Percentiles rank a stretch among this genome's conserved stretches.
Conservation (phyloP, 92 coral and sea anemone species). For the Heliopora coerulea region DNA sequence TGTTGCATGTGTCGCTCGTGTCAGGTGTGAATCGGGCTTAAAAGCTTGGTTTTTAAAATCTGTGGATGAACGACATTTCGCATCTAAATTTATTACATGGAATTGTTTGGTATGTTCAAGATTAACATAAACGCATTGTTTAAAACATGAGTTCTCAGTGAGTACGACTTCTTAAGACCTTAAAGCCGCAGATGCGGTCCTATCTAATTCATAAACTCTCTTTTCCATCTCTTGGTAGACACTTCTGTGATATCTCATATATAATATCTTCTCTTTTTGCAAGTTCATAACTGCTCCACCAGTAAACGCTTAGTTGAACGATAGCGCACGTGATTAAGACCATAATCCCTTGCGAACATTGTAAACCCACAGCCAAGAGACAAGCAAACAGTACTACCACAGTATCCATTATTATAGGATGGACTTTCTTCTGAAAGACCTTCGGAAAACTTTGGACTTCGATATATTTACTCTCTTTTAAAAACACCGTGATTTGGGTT, state of each 20-base stretch:
- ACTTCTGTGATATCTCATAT: neutral
- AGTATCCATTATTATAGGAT: conserved; percentile 16
- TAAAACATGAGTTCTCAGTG: too few relatives aligned
- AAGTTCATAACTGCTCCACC: conserved; percentile 31
- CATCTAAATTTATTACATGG: too few relatives aligned
- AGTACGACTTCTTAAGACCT: too few relatives aligned
- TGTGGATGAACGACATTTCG: too few relatives aligned
- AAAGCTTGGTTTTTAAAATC: too few relatives aligned
- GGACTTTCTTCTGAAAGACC: conserved; percentile 5
- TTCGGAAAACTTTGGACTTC: neutral
- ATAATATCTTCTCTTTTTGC: conserved; percentile 10
- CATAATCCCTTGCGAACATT: conserved; percentile 34
- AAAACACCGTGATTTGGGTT: neutral
- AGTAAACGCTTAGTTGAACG: conserved; percentile 23
- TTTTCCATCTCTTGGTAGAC: neutral
- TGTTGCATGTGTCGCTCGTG: too few relatives aligned
- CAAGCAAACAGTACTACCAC: conserved; percentile 11
- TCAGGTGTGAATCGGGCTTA: too few relatives aligned
- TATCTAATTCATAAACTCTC: neutral
- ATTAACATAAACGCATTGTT: too few relatives aligned
- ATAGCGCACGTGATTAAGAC: conserved; percentile 32
- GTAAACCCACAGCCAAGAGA: conserved; percentile 16
- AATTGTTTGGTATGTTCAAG: too few relatives aligned
- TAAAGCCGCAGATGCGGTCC: too few relatives aligned
- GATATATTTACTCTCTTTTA: conserved; percentile 12